Evolutionary conservation across 1,140 invertebrate species (phyloP).

Genomic region (Drosophila melanica): DNA sequence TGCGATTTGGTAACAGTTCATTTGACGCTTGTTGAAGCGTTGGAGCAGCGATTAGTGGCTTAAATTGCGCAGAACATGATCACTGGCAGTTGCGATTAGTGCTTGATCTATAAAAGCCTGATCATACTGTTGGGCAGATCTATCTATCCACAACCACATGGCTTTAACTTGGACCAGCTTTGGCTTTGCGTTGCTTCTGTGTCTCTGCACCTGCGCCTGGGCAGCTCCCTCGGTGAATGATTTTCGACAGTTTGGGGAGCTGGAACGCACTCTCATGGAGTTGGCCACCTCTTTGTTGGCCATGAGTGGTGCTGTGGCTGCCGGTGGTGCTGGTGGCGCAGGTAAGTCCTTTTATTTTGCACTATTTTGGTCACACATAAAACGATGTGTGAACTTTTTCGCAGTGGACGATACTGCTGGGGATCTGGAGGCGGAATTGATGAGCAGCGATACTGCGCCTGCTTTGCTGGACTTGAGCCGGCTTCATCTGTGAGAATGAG

Average conservation of each 20-base stretch:
- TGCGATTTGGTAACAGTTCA: slow-evolving; percentile 26
- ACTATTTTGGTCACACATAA: too few relatives aligned
- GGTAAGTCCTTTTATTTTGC: neutral
- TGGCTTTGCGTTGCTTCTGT: slow-evolving; percentile 29
- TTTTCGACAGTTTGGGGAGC: slow-evolving; percentile 45
- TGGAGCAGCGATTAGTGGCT: neutral
- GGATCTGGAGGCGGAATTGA: slow-evolving; percentile 4
- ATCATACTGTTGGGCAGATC: neutral
- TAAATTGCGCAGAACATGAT: slow-evolving; percentile 47
- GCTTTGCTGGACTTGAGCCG: slow-evolving; percentile 30
- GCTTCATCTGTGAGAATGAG: slow-evolving; percentile 7
- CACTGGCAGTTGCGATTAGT: neutral
- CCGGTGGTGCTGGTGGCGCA: neutral
- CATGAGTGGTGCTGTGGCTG: slow-evolving; percentile 34
- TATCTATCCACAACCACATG: slow-evolving; percentile 19
- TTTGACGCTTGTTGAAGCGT: slow-evolving; percentile 51
- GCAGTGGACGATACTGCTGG: slow-evolving; percentile 2
- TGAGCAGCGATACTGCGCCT: slow-evolving; percentile 5
- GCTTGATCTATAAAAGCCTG: slow-evolving; percentile 37
- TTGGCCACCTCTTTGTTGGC: slow-evolving; percentile 57
- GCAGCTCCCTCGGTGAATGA: slow-evolving; percentile 53
- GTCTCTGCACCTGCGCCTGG: neutral
- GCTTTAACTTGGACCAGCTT: slow-evolving; percentile 16
- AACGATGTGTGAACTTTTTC: neutral
- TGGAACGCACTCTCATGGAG: slow-evolving; percentile 62